Percentiles rank a stretch among this genome's conserved stretches.
Evolutionary conservation across 2,888 invertebrate species (phyloP).

Genomic region (Osedax fenrisi): DNA sequence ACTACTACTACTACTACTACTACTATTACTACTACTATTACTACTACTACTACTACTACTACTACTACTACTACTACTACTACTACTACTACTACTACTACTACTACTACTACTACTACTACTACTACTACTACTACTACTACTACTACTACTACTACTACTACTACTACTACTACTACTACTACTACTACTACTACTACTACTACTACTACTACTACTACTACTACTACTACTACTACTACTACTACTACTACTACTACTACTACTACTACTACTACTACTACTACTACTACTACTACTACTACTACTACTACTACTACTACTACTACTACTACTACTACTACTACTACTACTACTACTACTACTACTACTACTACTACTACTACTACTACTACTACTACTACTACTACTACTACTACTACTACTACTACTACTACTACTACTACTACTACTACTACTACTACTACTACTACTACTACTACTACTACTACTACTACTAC

Average conservation of each 20-base stretch:
- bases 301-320: neutral
- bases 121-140: slow-evolving; percentile 23
- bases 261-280: neutral
- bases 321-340: too few species aligned
- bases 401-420: too few species aligned
- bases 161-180: slow-evolving; percentile 14
- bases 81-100: neutral
- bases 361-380: too few species aligned
- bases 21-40: slow-evolving; percentile 1
- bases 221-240: too few species aligned
- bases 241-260: neutral
- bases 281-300: neutral
- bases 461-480: too few species aligned
- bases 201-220: too few species aligned
- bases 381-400: too few species aligned
- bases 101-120: slow-evolving; percentile 22
- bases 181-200: too few species aligned
- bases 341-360: too few species aligned
- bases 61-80: slow-evolving; percentile 10
- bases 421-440: too few species aligned
- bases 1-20: slow-evolving; percentile 8
- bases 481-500: too few species aligned
- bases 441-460: too few species aligned
- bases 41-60: slow-evolving; percentile 4
- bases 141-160: slow-evolving; percentile 18